Evolutionary conservation across 2,888 invertebrate species (phyloP).

Genomic region (Troilus luridus): DNA sequence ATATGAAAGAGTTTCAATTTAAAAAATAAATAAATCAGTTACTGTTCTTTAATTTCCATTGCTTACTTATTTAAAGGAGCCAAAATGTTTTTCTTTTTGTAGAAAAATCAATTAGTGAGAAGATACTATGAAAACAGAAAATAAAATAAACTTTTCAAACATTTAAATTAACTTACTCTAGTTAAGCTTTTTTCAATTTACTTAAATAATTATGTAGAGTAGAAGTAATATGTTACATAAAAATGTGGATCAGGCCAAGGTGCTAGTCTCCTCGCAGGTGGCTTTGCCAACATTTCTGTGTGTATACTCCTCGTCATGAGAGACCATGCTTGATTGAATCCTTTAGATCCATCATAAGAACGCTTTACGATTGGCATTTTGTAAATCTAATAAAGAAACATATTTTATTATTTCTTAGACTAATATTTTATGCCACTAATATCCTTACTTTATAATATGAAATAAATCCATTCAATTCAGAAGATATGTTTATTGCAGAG

Average conservation of each 20-base stretch:
- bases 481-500: no score
- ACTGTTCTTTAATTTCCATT: no score
- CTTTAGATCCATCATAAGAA: conserved; percentile 57
- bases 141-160: no score
- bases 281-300: conserved; percentile 54
- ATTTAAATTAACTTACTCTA: not conserved
- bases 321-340: conserved; percentile 59
- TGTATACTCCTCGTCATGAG: conserved; percentile 56
- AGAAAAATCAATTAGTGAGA: no score
- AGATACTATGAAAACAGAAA: no score
- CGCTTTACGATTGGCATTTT: conserved; percentile 16
- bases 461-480: no score
- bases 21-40: no score
- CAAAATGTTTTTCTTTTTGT: no score
- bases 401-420: not conserved
- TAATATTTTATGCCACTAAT: not conserved
- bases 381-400: not conserved
- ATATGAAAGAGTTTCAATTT: no score
- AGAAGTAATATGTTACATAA: not conserved
- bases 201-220: not conserved
- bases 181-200: not conserved
- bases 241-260: conserved; percentile 48
- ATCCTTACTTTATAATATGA: no score
- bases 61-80: no score
- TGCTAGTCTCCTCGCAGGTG: conserved; percentile 11